Evolutionary conservation across 2,888 invertebrate species (phyloP), one percentile per base, ranked within the genome.

Genomic region (Ophraella communa): DNA sequence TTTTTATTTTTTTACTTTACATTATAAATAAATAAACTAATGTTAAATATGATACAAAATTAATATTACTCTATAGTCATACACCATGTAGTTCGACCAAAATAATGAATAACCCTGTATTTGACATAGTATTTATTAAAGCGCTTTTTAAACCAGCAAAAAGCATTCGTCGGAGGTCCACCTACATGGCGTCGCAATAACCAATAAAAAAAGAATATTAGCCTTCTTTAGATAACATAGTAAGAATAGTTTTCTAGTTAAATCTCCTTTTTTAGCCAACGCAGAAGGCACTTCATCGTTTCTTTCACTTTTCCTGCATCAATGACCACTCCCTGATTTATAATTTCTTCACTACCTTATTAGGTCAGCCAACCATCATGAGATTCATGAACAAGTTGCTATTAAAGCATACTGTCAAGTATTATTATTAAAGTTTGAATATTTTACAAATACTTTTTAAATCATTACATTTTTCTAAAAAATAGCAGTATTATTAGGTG

Each of bases 231-330:
- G 24, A 17, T 51, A 14, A 51, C n/a, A 51, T 51, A 23, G 49
- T 14, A 51, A 23, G 49, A 58, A 42, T 58, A 58, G 49, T 58
- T 30, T 47, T 35, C 58, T 24, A 49, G 30, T 30, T 18, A 58
- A 58, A 58, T 49, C 18, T 58, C 58, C 58, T 58, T 58, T 58
- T 58, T 58, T 27, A 49, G 58, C 35, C 7, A 20, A 33, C 3
- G 47, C 30, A 45, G 33, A 47, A 57, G 47, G 17, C 30, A 21
- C 49, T 58, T 58, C 35, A 58, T 58, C 49, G 47, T 49, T 58
- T 58, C 49, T 51, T 51, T 51, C 49, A 51, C 49, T 51, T 51
- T 51, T 51, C 49, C 24, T 51, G 1, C 14, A 23, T 17, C 23
- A 51, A 27, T 27, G 49, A 51, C 49, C 49, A 51, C 49, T 51